phyloP scores from a whole-genome alignment of 2,797 vertebrate genomes.

The Pachyuromys duprasi region DNA sequence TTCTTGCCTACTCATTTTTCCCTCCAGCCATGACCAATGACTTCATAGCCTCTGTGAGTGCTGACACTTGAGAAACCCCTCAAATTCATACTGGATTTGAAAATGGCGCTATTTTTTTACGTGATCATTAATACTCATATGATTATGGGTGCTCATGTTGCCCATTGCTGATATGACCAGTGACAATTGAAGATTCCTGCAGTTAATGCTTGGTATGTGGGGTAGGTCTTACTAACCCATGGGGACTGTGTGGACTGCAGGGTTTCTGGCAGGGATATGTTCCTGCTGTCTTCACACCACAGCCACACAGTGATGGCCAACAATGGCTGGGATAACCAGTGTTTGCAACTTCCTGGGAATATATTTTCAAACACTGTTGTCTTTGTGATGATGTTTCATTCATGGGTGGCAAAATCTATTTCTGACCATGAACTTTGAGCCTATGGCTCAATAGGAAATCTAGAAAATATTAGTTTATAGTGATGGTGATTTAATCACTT shows the following conservation, averaged over 20 bases:
- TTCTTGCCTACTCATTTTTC: fast-evolving
- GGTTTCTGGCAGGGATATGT: fast-evolving
- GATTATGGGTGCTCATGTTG: fast-evolving
- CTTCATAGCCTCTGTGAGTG: no score
- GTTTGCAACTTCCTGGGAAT: not conserved
- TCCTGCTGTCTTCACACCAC: fast-evolving
- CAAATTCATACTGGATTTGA: not conserved
- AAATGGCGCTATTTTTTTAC: not conserved
- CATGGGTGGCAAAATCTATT: not conserved
- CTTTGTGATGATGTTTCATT: not conserved
- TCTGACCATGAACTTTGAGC: not conserved
- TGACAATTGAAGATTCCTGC: fast-evolving
- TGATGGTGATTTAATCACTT: not conserved
- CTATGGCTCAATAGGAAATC: not conserved
- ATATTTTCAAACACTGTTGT: not conserved
- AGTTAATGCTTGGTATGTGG: fast-evolving
- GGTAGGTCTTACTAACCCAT: fast-evolving
- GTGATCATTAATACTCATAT: not conserved
- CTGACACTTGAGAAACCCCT: not conserved
- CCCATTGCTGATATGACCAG: not conserved
- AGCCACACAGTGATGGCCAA: no score
- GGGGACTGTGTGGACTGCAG: fast-evolving
- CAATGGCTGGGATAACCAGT: fast-evolving
- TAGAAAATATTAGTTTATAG: conserved; percentile 11
- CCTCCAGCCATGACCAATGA: not conserved